These are phyloP conservation scores for human DNA, from an alignment of 2,113 vertebrate genomes.

Conservation along the genomic window GRCh38 chr1:220484501-220485000, in stretches of 20 bases:
- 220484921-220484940: neutral
- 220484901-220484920: neutral
- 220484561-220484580: neutral
- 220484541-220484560: neutral
- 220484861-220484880: neutral
- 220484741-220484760: fast-evolving
- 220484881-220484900: neutral
- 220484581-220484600: neutral
- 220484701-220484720: neutral
- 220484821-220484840: neutral
- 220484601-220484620: neutral
- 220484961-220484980: neutral
- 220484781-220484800: neutral
- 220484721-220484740: neutral
- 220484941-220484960: neutral
- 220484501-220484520: neutral
- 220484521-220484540: neutral
- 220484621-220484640: neutral
- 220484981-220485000: neutral
- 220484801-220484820: neutral
- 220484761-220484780: neutral
- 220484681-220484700: neutral
- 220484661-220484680: neutral
- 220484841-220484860: neutral
- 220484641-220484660: neutral